These are phyloP conservation scores for Trilocha varians DNA, from an alignment of 2,888 invertebrate species.

Conservation along the genomic window DNA sequence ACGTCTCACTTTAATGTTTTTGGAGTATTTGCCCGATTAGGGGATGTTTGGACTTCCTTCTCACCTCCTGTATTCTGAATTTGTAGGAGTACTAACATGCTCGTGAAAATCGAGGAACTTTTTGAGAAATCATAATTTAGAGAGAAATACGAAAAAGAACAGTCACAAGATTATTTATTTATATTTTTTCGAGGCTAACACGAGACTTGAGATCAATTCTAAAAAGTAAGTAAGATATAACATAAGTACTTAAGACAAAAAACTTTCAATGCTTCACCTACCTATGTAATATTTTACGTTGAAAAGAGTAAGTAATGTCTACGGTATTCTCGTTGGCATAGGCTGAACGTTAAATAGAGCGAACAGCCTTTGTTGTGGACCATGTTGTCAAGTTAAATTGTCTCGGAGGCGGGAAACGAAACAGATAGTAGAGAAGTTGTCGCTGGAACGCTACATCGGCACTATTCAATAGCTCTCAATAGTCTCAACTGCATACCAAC, in stretches of 20 bases:
- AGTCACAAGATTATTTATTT: too few species aligned
- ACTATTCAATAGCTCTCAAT: conserved; percentile 45
- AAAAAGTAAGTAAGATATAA: too few species aligned
- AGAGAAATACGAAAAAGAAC: too few species aligned
- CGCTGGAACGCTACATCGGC: conserved; percentile 53
- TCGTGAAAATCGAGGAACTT: conserved; percentile 22
- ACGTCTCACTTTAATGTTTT: conserved; percentile 39
- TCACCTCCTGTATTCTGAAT: conserved; percentile 36
- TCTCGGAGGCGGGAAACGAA: conserved; percentile 65
- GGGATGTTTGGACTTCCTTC: conserved; percentile 42
- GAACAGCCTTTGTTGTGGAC: conserved; percentile 54
- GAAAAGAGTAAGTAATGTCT: conserved; percentile 33
- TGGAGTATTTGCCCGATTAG: conserved; percentile 50
- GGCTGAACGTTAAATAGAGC: conserved; percentile 56
- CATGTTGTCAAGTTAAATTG: conserved; percentile 70
- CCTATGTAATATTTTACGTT: conserved; percentile 12
- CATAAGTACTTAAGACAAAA: too few species aligned
- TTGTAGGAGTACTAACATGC: conserved; percentile 37
- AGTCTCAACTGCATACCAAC: conserved; percentile 13
- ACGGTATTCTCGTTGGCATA: conserved; percentile 33
- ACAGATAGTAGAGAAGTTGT: conserved; percentile 67
- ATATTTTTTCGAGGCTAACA: too few species aligned
- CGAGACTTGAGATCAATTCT: too few species aligned
- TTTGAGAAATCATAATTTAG: neutral
- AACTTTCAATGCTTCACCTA: too few species aligned